These are phyloP conservation scores for Mastigias papua DNA, from an alignment of 30 jellyfish, hydroid and myxozoan genomes.

Conservation along the genomic window DNA sequence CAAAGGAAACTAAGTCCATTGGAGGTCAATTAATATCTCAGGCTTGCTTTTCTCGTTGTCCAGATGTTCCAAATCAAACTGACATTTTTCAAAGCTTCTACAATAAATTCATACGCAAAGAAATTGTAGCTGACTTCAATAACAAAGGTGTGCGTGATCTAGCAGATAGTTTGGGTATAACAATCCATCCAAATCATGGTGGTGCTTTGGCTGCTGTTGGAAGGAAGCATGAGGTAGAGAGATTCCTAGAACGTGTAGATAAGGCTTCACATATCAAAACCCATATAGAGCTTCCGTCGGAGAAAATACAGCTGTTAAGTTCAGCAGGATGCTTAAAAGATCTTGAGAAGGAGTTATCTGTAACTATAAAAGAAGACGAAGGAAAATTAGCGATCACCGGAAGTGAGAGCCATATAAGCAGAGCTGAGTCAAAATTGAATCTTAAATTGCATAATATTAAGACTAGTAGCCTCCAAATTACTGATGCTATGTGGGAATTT, in stretches of 20 bases:
- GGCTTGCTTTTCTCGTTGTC: conserved; percentile 35
- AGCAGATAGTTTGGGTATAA: neutral
- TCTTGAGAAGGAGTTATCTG: neutral
- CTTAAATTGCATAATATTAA: neutral
- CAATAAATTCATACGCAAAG: neutral
- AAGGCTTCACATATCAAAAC: neutral
- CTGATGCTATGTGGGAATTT: neutral
- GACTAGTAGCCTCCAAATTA: neutral
- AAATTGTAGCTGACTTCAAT: neutral
- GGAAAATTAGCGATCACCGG: conserved; percentile 1
- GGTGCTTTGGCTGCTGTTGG: neutral
- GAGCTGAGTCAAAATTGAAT: neutral
- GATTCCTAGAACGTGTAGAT: neutral
- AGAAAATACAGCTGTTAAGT: neutral
- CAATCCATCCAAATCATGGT: neutral
- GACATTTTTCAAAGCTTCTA: neutral
- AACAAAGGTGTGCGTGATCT: neutral
- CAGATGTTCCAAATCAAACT: neutral
- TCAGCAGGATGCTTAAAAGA: conserved; percentile 1
- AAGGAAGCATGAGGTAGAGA: neutral
- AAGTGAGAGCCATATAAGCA: neutral
- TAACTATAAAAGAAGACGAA: neutral
- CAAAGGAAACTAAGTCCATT: neutral
- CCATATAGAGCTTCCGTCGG: conserved; percentile 5
- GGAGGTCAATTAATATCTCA: neutral